Base-by-base conservation (phyloP, 1,140 invertebrate genomes). In the Proales similis region DNA sequence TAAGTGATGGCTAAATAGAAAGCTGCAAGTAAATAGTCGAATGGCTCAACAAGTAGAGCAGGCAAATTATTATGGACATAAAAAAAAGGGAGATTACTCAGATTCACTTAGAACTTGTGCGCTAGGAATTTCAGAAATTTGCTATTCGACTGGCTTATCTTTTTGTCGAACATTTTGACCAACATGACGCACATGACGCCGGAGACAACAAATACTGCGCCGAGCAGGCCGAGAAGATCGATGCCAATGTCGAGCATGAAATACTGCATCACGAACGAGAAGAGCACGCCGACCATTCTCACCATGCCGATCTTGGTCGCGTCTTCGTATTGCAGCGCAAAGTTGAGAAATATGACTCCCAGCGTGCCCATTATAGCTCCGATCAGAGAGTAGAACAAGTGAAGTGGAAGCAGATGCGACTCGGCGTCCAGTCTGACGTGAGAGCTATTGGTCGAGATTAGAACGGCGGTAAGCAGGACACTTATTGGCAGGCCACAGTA, bases 281-380 rank as follows among this genome's bases (percentile, higher is more conserved):
- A 57, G 19, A 57, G 32, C 19, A 57, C 51, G 45, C 51, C 32
- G 30, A 39, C 27, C 17, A 26, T 57, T 39, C 45, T 57, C n/a
- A 57, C 36, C 51, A 57, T 57, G 7, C 51, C 51, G 30, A 57
- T 57, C 30, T 57, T 57, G 17, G 51, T 57, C 17, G 51, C 51
- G 30, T 57, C 51, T 26, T 57, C 51, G 45, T 57, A 39, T 27
- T 57, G 26, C 9, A 57, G 26, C 20, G 51, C 51, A 24, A 17
- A 27, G 20, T 57, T 39, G 26, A 57, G 19, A n/a, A 57, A 57
- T 2, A 57, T 39, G 17, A 57, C 14, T 17, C 51, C 51, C 19
- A 57, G 27, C 17, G 51, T 57, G n/a, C 51, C 51, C 24, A 57
- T 29, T 9, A 57, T 36, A 39, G 24, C 51, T 14, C 22, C 51